A percentile compares a stretch with the other conserved stretches of the same genome.
These are phyloP conservation scores for Muscina levida DNA, from an alignment of 2,888 invertebrate genomes.

Conservation along the genomic window DNA sequence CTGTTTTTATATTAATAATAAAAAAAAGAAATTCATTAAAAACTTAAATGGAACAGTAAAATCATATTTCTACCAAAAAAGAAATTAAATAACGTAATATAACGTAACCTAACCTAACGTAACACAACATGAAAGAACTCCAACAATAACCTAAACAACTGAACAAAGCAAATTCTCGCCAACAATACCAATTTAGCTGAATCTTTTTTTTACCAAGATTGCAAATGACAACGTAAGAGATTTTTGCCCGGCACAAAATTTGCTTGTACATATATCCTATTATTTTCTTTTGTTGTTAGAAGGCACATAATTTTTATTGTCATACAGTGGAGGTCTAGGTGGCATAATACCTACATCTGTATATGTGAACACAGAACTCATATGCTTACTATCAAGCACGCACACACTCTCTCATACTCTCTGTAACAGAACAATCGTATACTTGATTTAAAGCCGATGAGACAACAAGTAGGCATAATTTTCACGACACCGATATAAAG, in stretches of 20 bases:
- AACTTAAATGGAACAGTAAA: neutral
- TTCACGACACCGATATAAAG: too few species aligned
- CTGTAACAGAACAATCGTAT: too few species aligned
- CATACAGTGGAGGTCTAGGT: slow-evolving; percentile 48
- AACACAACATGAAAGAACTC: neutral
- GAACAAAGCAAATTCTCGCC: too few species aligned
- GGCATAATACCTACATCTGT: too few species aligned
- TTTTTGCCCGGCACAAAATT: slow-evolving; percentile 1
- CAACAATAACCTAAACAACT: too few species aligned
- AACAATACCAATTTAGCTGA: slow-evolving; percentile 1
- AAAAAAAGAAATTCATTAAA: neutral
- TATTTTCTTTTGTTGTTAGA: neutral
- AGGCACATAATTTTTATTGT: slow-evolving; percentile 54
- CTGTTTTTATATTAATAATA: too few species aligned
- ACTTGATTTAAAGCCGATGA: too few species aligned
- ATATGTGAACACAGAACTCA: too few species aligned
- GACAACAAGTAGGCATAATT: too few species aligned
- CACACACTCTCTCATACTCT: neutral
- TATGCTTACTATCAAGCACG: neutral
- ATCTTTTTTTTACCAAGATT: too few species aligned
- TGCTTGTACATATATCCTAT: neutral
- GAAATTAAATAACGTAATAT: too few species aligned
- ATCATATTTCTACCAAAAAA: neutral
- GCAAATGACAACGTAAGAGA: slow-evolving; percentile 12
- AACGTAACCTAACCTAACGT: neutral